phyloP scores from a whole-genome alignment of 2,888 invertebrate species.

The Standfussiana lucernea region DNA sequence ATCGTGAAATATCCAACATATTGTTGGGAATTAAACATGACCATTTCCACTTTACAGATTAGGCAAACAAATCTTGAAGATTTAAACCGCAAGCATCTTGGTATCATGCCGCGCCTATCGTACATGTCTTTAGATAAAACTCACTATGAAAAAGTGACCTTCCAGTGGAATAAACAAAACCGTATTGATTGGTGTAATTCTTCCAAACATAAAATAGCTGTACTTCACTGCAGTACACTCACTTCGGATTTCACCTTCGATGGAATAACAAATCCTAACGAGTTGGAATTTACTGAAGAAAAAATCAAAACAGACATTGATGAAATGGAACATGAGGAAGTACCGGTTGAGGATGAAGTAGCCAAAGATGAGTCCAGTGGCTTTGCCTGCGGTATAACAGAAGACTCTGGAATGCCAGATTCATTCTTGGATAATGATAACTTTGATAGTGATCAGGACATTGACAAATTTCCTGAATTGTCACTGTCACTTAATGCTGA shows the following conservation, averaged over 20 bases:
- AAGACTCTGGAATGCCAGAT: constrained; percentile 37
- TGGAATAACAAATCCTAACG: constrained; percentile 57
- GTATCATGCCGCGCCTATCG: constrained; percentile 76
- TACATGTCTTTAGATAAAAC: constrained; percentile 73
- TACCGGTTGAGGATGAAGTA: constrained; percentile 20
- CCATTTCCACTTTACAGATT: constrained; percentile 76
- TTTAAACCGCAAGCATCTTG: constrained; percentile 73
- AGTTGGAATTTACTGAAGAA: constrained; percentile 57
- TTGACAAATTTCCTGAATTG: constrained; percentile 54
- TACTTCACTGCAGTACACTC: constrained; percentile 77
- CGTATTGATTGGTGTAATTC: constrained; percentile 62
- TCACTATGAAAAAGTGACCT: constrained; percentile 78
- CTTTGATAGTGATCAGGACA: constrained; percentile 56
- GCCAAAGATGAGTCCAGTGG: constrained; percentile 40
- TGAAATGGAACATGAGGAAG: constrained; percentile 22
- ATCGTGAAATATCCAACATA: neutral
- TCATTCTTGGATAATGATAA: constrained; percentile 65
- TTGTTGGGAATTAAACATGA: neutral
- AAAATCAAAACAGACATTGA: constrained; percentile 63
- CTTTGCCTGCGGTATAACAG: constrained; percentile 4
- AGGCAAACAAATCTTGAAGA: constrained; percentile 73
- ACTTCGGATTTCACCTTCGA: constrained; percentile 74
- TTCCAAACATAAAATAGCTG: constrained; percentile 70
- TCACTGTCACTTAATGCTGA: constrained; percentile 43
- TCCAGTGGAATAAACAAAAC: constrained; percentile 79